These are phyloP conservation scores for Phyllostomus discolor DNA, from an alignment of 2,113 vertebrate genomes.

Conservation along the genomic window DNA sequence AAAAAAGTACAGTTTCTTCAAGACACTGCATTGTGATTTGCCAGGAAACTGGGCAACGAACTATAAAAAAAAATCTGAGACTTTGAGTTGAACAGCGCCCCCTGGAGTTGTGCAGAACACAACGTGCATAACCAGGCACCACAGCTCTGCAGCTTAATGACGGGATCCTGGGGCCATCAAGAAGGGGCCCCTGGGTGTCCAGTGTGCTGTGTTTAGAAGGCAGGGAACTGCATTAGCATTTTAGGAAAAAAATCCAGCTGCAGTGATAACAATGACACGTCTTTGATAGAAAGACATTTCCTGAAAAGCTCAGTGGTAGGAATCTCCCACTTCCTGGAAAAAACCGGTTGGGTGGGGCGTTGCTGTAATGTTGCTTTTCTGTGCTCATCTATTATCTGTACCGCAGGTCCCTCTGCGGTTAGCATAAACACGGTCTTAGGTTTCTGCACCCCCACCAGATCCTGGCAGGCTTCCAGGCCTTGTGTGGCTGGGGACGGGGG, in stretches of 20 bases:
- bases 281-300: background rate
- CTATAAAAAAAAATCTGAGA: background rate
- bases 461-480: background rate
- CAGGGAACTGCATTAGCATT: background rate
- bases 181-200: background rate
- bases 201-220: background rate
- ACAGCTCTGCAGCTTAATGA: background rate
- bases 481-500: too few relatives aligned
- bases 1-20: background rate
- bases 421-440: background rate
- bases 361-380: background rate
- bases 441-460: background rate
- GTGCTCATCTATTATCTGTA: background rate
- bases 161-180: background rate
- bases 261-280: background rate
- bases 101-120: background rate
- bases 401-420: background rate
- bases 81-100: accelerated
- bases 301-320: background rate
- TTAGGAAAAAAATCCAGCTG: background rate
- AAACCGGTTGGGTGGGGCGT: background rate
- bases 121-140: accelerated
- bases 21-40: background rate
- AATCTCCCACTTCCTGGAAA: background rate
- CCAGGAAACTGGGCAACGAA: background rate